Evolutionary conservation across 1,140 invertebrate species (phyloP).

Genomic region (Micrasema minimum): DNA sequence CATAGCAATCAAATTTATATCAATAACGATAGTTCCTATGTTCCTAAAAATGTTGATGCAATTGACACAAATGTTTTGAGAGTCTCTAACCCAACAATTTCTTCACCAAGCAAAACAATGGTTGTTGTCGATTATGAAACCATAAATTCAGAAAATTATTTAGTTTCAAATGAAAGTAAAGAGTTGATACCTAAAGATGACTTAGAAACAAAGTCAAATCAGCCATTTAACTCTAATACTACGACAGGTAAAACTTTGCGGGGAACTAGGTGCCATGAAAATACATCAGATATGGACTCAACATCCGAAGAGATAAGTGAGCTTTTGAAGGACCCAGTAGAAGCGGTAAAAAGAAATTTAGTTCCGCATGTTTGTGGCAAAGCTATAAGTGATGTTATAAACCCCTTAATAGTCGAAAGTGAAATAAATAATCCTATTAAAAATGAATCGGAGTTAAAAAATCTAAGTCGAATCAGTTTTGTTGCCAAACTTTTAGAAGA

Average conservation of each 20-base stretch:
- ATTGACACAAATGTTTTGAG: slow-evolving; percentile 25
- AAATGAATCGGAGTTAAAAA: slow-evolving; percentile 51
- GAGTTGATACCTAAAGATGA: not conserved
- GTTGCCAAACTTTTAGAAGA: slow-evolving; percentile 71
- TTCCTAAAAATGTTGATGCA: slow-evolving; percentile 53
- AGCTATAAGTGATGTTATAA: slow-evolving; percentile 56
- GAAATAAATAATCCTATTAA: slow-evolving; percentile 55
- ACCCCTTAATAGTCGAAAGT: slow-evolving; percentile 8
- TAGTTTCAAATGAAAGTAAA: not conserved
- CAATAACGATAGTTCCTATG: slow-evolving; percentile 56
- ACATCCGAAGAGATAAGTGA: slow-evolving; percentile 63
- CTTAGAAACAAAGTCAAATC: not conserved
- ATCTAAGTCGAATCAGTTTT: slow-evolving; percentile 55
- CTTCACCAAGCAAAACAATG: slow-evolving; percentile 46
- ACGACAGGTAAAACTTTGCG: slow-evolving; percentile 38
- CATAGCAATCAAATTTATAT: slow-evolving; percentile 63
- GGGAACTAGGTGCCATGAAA: slow-evolving; percentile 53
- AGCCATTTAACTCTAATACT: not conserved
- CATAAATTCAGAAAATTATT: slow-evolving; percentile 36
- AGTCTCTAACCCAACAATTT: slow-evolving; percentile 44
- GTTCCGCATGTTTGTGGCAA: slow-evolving; percentile 78
- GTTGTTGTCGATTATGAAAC: slow-evolving; percentile 52
- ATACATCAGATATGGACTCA: slow-evolving; percentile 54
- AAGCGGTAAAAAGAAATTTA: slow-evolving; percentile 75
- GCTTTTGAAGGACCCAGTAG: slow-evolving; percentile 74